A percentile compares a stretch with the other conserved stretches of the same genome.
These are phyloP conservation scores for Callorhinus ursinus DNA, from an alignment of 2,113 vertebrate species.

Conservation along the genomic window DNA sequence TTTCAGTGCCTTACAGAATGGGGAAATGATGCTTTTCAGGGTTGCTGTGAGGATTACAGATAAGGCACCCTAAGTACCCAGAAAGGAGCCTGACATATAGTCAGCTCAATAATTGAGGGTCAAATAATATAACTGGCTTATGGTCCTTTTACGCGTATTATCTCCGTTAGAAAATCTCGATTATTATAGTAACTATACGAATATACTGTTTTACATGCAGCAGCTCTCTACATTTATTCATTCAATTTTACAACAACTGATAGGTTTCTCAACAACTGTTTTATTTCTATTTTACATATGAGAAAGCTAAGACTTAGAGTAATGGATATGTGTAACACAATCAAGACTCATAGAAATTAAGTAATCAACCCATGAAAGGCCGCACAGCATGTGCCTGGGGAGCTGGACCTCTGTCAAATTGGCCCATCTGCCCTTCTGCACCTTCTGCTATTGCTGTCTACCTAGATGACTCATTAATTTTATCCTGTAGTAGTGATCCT, in stretches of 20 bases:
- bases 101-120: background rate
- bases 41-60: background rate
- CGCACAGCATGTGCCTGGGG: background rate
- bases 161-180: background rate
- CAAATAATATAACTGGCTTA: background rate
- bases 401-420: background rate
- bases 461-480: background rate
- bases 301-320: slow-evolving; percentile 8
- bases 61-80: background rate
- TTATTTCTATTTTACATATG: background rate
- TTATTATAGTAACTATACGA: background rate
- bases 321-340: background rate
- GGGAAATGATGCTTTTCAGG: background rate
- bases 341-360: background rate
- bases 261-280: background rate
- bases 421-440: background rate
- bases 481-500: background rate
- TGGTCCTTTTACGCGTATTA: background rate
- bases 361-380: background rate
- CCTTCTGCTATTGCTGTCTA: background rate
- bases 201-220: background rate
- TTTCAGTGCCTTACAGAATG: background rate
- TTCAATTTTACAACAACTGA: background rate
- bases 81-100: background rate
- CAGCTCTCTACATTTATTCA: background rate